Base-by-base conservation (phyloP, 2,113 vertebrate species). In the Labrus mixtus region DNA sequence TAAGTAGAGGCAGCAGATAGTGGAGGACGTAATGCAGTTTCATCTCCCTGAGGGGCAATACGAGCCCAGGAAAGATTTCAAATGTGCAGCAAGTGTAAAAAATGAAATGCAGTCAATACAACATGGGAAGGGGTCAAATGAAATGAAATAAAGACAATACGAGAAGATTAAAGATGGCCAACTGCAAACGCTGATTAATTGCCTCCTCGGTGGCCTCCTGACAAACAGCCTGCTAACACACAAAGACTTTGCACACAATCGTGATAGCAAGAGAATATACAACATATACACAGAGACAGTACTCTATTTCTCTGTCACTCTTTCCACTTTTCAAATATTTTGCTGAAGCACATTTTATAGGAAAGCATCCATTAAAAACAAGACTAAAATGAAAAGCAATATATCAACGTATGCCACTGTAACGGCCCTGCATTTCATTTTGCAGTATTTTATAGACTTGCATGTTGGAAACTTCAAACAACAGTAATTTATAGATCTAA, bases 71-170 rank as follows among this genome's bases (percentile, higher is more conserved):
- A 55, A 65, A 56, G 37, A 58, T 29, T 10, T 20, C 53, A 23
- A 46, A 61, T n/a, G 41, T 62, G 77, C 36, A 63, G 57, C 25
- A 23, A 50, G 37, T 36, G 1, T 63, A 45, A 59, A 59, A 23
- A 66, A 69, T 68, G 23, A 74, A 75, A 66, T 11, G 68, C 19
- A 20, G 46, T 61, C 68, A 81, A 53, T 55, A 36, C 41, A 58
- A 62, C 56, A 51, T 25, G 16, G 6, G 51, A 48, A 25, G 36
- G 66, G 61, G 23, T 71, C 59, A 67, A 69, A 60, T 51, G n/a
- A 70, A 66, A 86, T 57, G 0, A 69, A 71, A 67, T 66, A n/a
- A 69, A 69, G 23, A 56, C 20, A 45, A 45, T 56, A 29, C 33
- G 19, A 59, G 11, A 78, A 54, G 33, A 79, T 82, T 13, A 79